Evolutionary conservation across 2,888 invertebrate species (phyloP), one percentile per base, ranked within the genome.

Genomic region (Hypselothyrea guttata): DNA sequence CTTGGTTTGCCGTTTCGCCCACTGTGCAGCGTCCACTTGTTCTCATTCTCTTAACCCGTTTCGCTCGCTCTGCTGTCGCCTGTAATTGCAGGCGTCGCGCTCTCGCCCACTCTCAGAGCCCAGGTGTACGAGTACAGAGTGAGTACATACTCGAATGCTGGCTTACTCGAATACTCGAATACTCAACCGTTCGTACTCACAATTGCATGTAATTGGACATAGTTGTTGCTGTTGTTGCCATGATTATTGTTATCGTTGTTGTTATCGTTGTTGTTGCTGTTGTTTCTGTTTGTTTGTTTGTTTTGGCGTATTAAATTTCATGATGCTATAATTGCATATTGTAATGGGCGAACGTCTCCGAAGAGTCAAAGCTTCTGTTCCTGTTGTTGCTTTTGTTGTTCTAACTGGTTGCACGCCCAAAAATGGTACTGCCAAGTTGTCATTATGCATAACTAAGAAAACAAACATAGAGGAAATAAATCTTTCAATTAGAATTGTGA

Each of bases 31-130:
- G 55, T 49, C 74, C 78, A 84, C 78, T 78, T 84, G 78, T 77
- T 84, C 82, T 84, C 78, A 77, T 79, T 74, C 78, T 79, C 78
- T 84, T 82, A 79, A 79, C 78, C 84, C 78, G 78, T 79, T 79
- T 72, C 63, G 33, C 28, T n/a, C 8, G 28, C 12, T 11, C 11
- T 9, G n/a, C n/a, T n/a, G n/a, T n/a, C n/a, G n/a, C n/a, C 16
- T 38, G 47, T 42, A 56, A 60, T 56, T 60, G 55, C 48, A 44
- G 12, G 31, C 45, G 45, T 12, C 28, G 40, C 40, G 45, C 72
- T 42, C 75, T 61, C 42, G 51, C 64, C 56, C 69, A 52, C 73
- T 53, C 68, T 65, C 76, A 58, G n/a, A n/a, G 54, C 22, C 68
- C 53, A 60, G 66, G 51, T 57, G 34, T 13, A 11, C 7, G n/a